Base-by-base conservation (phyloP, 2,888 invertebrate genomes). In the Miltochrista miniata region DNA sequence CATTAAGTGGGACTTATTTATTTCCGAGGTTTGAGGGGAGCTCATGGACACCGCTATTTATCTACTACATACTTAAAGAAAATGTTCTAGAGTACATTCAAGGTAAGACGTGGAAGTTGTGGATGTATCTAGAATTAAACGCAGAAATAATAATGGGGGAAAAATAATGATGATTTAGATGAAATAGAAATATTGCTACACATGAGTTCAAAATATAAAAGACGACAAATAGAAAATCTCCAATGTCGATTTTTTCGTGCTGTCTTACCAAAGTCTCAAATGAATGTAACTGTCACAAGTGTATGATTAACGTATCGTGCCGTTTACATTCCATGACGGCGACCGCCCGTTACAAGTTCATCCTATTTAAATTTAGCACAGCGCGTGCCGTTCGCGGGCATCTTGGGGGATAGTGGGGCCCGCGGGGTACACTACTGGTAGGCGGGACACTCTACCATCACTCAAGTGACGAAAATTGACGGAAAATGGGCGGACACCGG, bases 401-500 rank as follows among this genome's bases (percentile, higher is more conserved):
- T 68, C 71, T 56, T 56, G 56, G 76, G 75, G 71, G 64, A 63
- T 61, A 44, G 51, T 24, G 57, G 14, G 64, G 56, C 61, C 37
- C 61, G 59, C 65, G 70, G 68, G 71, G 68, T 51, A 61, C 64
- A 62, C 72, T 64, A 68, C 61, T 54, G 5, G 70, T 77, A 86
- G 90, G 91, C 90, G 91, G 84, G 79, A 72, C 90, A 76, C 72
- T 80, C 82, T 74, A 90, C 91, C 90, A 91, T 91, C 90, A 90
- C 83, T 91, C 91, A 91, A 90, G 90, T 87, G 90, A 91, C 90
- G 90, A 91, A 92, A 92, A 91, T 92, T 90, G 90, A 90, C 90
- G 90, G 91, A 91, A 91, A 89, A 90, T 92, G 92, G 91, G 91
- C 92, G 91, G 90, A 90, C 87, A 85, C 84, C 84, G 86, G 78